Base-by-base conservation (phyloP, 2,888 invertebrate species). In the Oasisia sp. region DNA sequence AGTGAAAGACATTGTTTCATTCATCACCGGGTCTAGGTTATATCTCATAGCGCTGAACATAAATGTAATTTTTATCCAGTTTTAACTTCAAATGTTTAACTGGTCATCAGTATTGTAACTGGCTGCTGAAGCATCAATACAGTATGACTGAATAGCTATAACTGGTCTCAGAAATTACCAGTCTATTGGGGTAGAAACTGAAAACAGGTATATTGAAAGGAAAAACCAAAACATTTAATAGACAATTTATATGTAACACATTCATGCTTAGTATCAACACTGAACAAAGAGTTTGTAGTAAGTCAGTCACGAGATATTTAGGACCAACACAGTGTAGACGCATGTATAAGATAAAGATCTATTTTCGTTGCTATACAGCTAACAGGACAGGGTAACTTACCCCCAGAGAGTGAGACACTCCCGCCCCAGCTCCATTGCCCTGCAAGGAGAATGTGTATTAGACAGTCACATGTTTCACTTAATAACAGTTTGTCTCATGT, bases 401-500 rank as follows among this genome's bases (percentile, higher is more conserved):
- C 99, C 99, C 99, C 99, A 99, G 19, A 99, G 96, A 32, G 91
- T 89, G 27, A 99, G 97, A 95, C 99, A 99, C 95, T 99, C 99
- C 89, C 99, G 97, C 0, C 99, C 99, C 32, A 99, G 96, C 96
- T 99, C 99, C 98, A 99, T 99, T 0, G 99, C 99, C 95, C 98
- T 97, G 74, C 74, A 74, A 74, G 74, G 0, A 95, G n/a, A 95
- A 95, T 38, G 4, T 27, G n/a, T 74, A 19, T 58, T 58, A 19
- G 27, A 92, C 91, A 32, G 91, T 7, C 74, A 74, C 27, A 74
- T 27, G 9, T 5, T 27, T 19, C 27, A 27, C 74, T n/a, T 74
- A 7, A 19, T 27, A 74, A 74, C 7, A 74, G 27, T 27, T n/a
- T 74, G 19, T 74, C 74, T n/a, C 27, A 1, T 5, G 27, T 27